A percentile compares a stretch with the other conserved stretches of the same genome.
Evolutionary conservation across 2,113 vertebrate genomes (phyloP).

Genomic region (Oriolus oriolus): DNA sequence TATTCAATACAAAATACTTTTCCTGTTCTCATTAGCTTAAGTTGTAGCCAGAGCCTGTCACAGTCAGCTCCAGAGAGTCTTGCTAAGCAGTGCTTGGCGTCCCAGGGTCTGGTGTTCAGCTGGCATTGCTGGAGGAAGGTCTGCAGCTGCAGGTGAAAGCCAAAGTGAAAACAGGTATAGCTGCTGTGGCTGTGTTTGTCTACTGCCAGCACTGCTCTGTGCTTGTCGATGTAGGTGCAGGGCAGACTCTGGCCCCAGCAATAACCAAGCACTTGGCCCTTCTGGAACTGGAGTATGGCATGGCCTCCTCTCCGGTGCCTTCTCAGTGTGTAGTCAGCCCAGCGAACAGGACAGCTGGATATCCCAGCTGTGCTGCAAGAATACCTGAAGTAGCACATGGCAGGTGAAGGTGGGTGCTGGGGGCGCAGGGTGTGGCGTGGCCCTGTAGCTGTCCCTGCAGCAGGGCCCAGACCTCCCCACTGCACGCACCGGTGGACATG

Average conservation of each 20-base stretch:
- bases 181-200: background rate
- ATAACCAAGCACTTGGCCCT: background rate
- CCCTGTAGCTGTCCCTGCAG: background rate
- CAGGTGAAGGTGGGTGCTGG: accelerated
- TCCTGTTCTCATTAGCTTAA: background rate
- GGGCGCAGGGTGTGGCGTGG: background rate
- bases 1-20: background rate
- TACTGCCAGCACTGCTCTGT: background rate
- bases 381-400: accelerated
- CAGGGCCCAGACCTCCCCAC: background rate
- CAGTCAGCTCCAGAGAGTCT: background rate
- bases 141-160: background rate
- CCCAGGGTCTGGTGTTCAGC: background rate
- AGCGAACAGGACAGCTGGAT: background rate
- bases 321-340: accelerated
- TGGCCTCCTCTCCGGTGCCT: background rate
- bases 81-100: background rate
- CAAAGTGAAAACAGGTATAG: background rate
- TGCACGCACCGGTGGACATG: accelerated
- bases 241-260: background rate
- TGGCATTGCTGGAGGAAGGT: background rate
- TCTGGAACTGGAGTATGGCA: background rate
- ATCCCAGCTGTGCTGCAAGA: background rate
- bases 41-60: background rate
- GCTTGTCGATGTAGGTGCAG: background rate